These are phyloP conservation scores for Intellagama lesueurii DNA, from an alignment of 2,797 vertebrate species.

Conservation along the genomic window DNA sequence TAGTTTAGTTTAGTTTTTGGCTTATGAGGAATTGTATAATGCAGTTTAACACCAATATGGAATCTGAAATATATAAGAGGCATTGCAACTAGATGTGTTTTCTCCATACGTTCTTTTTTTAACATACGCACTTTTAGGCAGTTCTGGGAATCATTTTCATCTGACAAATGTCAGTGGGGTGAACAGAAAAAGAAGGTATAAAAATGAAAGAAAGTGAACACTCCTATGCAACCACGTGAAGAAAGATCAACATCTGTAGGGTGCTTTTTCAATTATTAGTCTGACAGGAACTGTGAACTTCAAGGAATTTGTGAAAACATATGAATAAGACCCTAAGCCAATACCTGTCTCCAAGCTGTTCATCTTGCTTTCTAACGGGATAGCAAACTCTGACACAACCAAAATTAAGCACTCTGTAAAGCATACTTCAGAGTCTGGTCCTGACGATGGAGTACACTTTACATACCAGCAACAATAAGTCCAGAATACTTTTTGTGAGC, in stretches of 20 bases:
- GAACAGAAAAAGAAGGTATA: slow-evolving; percentile 21
- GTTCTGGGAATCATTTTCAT: slow-evolving; percentile 50
- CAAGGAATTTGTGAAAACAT: slow-evolving; percentile 52
- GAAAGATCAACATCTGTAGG: neutral
- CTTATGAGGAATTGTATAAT: slow-evolving; percentile 32
- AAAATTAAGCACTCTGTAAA: neutral
- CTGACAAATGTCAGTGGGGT: neutral
- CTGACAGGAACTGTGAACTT: slow-evolving; percentile 40
- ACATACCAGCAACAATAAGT: neutral
- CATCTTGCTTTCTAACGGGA: slow-evolving; percentile 35
- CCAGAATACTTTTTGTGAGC: neutral
- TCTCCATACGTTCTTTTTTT: slow-evolving; percentile 15
- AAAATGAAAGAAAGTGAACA: slow-evolving; percentile 37
- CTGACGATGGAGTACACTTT: neutral
- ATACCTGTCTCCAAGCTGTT: slow-evolving; percentile 50
- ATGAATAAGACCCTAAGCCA: slow-evolving; percentile 51
- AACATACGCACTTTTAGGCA: slow-evolving; percentile 12
- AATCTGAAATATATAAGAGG: slow-evolving; percentile 53
- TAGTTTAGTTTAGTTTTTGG: neutral
- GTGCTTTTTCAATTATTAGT: slow-evolving; percentile 37
- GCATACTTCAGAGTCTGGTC: neutral
- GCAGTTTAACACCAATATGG: slow-evolving; percentile 47
- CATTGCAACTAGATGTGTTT: slow-evolving; percentile 26
- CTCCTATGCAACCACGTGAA: neutral
- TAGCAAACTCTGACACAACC: slow-evolving; percentile 13